A percentile compares a stretch with the other conserved stretches of the same genome.
Evolutionary conservation across 2,113 vertebrate genomes (phyloP).

Genomic region (Montifringilla adamsi): DNA sequence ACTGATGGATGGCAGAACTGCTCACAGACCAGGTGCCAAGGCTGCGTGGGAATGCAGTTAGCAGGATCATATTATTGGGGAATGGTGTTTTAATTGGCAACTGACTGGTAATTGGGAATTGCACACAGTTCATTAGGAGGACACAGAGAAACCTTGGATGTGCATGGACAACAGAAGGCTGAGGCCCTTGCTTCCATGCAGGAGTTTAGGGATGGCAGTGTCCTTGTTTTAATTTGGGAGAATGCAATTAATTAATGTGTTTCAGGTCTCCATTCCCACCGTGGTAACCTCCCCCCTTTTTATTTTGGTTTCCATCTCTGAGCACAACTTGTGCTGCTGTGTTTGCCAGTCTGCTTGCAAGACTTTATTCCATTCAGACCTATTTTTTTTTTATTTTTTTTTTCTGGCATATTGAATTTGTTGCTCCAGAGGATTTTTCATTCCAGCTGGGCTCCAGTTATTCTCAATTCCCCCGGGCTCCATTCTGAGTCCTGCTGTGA

Average conservation of each 20-base stretch:
- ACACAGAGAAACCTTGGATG: background rate
- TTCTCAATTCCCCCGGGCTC: constrained; percentile 28
- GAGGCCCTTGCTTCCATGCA: background rate
- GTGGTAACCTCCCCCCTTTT: background rate
- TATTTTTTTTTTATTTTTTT: no score
- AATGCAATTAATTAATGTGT: background rate
- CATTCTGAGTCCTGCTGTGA: constrained; percentile 29
- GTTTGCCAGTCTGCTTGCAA: background rate
- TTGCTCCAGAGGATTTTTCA: constrained; percentile 29
- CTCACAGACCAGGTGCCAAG: background rate
- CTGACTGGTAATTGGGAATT: constrained; percentile 7
- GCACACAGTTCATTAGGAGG: background rate
- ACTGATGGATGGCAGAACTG: background rate
- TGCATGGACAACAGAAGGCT: background rate
- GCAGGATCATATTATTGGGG: background rate
- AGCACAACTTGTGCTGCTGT: background rate
- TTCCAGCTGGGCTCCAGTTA: constrained; percentile 35
- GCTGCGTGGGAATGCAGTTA: background rate
- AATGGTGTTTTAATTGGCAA: constrained; percentile 30
- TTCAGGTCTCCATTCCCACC: background rate
- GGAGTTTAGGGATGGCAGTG: background rate
- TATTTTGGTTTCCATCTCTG: background rate
- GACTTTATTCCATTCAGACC: background rate
- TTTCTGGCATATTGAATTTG: constrained; percentile 38
- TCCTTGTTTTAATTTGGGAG: background rate